phyloP scores from a whole-genome alignment of 2,888 invertebrate species.

The Noctua janthina region DNA sequence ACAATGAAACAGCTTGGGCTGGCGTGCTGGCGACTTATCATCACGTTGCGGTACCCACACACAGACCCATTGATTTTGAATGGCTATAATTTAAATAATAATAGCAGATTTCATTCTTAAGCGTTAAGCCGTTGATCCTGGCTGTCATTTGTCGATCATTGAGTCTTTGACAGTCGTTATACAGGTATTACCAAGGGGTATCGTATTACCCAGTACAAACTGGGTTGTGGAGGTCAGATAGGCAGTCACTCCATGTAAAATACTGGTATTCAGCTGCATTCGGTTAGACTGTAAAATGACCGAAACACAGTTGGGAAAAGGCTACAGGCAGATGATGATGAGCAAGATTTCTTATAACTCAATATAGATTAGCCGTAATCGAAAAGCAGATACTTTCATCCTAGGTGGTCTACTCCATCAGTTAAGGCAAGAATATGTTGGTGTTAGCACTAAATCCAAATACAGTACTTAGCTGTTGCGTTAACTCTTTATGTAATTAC shows the following conservation, averaged over 20 bases:
- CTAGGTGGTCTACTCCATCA: neutral
- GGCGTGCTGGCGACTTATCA: slow-evolving; percentile 30
- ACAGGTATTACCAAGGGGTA: neutral
- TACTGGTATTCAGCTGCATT: neutral
- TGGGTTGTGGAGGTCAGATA: neutral
- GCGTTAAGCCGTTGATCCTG: neutral
- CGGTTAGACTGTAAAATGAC: neutral
- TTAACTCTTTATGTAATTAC: slow-evolving; percentile 56
- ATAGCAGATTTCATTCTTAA: slow-evolving; percentile 16
- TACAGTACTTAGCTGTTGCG: slow-evolving; percentile 28
- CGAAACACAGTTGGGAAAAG: neutral
- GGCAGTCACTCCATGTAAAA: neutral
- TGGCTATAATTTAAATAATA: slow-evolving; percentile 26
- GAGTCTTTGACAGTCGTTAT: neutral
- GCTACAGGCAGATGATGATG: neutral
- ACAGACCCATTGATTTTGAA: slow-evolving; percentile 38
- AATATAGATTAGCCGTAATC: neutral
- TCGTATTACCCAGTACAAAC: neutral
- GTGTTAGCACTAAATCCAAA: slow-evolving; percentile 28
- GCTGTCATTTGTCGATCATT: neutral
- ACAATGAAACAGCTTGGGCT: slow-evolving; percentile 35
- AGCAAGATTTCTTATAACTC: too few species aligned
- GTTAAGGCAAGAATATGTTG: neutral
- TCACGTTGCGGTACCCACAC: slow-evolving; percentile 22
- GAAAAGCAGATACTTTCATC: neutral